Percentiles rank a stretch among this genome's conserved stretches.
Evolutionary conservation across 2,113 vertebrate genomes (phyloP).

Genomic region (Stegastes partitus): DNA sequence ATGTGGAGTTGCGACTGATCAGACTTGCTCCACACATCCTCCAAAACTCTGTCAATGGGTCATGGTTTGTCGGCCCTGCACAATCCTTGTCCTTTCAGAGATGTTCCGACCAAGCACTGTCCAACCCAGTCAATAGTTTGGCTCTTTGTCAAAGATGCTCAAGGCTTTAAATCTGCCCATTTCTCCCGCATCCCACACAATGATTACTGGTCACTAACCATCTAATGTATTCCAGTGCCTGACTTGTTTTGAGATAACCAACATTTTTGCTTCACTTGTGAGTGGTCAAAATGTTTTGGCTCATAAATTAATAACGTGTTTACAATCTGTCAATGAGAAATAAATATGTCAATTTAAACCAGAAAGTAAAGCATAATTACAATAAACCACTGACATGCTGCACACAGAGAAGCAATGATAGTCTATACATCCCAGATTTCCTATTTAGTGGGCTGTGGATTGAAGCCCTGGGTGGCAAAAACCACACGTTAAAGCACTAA

Average conservation of each 20-base stretch:
- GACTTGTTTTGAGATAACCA: neutral
- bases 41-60: neutral
- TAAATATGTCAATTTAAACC: slow-evolving; percentile 1
- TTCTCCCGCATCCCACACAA: neutral
- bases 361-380: slow-evolving; percentile 10
- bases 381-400: neutral
- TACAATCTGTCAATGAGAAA: slow-evolving; percentile 4
- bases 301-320: slow-evolving; percentile 5
- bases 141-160: neutral
- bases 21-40: neutral
- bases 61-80: neutral
- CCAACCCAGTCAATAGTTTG: neutral
- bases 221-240: neutral
- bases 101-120: neutral
- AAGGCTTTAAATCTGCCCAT: neutral
- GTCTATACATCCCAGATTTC: slow-evolving; percentile 32
- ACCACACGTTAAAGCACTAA: slow-evolving; percentile 40
- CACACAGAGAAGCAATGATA: slow-evolving; percentile 28
- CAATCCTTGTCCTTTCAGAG: neutral
- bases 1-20: neutral
- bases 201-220: neutral
- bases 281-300: slow-evolving; percentile 4
- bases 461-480: slow-evolving; percentile 33
- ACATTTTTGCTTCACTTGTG: neutral
- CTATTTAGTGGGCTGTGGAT: slow-evolving; percentile 34